Evolutionary conservation across 2,113 vertebrate species (phyloP).

Genomic region (Aegithalos caudatus): DNA sequence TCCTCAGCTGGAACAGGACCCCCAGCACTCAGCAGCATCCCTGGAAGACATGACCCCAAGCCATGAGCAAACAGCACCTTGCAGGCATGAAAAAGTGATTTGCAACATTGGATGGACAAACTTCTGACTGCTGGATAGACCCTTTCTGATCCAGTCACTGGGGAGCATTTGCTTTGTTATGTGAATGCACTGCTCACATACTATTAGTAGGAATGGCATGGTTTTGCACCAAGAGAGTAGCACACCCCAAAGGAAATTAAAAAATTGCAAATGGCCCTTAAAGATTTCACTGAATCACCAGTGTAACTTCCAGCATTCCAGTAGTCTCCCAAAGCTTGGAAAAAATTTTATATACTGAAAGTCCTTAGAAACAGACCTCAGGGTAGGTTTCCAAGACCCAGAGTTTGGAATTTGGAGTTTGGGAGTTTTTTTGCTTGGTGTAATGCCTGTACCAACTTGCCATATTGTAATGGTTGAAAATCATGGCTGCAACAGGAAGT

Average conservation of each 20-base stretch:
- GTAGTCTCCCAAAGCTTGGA: not conserved
- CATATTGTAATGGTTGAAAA: not conserved
- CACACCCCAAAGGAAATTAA: not conserved
- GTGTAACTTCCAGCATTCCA: not conserved
- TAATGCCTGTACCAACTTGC: not conserved
- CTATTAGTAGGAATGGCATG: not conserved
- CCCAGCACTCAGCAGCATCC: not conserved
- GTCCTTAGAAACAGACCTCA: not conserved
- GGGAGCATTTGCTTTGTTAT: not conserved
- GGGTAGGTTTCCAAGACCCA: not conserved
- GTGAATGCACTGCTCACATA: not conserved
- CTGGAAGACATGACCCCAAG: not conserved
- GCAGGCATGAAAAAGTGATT: constrained; percentile 25
- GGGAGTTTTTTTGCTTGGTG: accelerated
- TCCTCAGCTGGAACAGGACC: not conserved
- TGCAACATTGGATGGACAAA: not conserved
- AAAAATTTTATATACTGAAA: not conserved
- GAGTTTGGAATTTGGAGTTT: not conserved
- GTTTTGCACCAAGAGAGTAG: not conserved
- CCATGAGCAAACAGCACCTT: not conserved
- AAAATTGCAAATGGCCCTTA: not conserved
- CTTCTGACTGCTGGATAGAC: not conserved
- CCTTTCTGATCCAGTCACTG: not conserved
- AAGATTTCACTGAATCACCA: not conserved
- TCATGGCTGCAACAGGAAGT: not conserved